phyloP scores from a whole-genome alignment of 2,113 vertebrate genomes.

The Cephalopholis sonnerati region DNA sequence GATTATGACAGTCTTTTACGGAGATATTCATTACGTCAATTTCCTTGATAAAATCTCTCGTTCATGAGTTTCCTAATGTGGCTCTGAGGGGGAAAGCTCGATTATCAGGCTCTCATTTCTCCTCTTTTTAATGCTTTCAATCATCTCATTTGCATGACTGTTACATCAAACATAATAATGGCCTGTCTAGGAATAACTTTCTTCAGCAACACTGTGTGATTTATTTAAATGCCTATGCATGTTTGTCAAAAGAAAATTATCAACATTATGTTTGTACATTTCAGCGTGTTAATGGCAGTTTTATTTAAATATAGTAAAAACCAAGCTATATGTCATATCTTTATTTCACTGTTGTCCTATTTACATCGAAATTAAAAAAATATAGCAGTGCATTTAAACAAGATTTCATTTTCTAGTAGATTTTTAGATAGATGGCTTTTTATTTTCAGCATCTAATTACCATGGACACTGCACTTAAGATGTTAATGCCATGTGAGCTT shows the following conservation, averaged over 20 bases:
- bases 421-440: background rate
- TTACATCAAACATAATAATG: slow-evolving; percentile 9
- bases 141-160: slow-evolving; percentile 1
- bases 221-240: background rate
- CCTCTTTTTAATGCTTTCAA: slow-evolving; percentile 2
- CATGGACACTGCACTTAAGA: slow-evolving; percentile 3
- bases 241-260: background rate
- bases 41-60: background rate
- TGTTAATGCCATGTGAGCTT: background rate
- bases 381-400: background rate
- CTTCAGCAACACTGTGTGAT: background rate
- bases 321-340: background rate
- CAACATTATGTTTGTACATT: background rate
- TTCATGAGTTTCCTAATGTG: background rate
- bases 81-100: background rate
- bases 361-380: slow-evolving; percentile 35
- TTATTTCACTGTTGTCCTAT: slow-evolving; percentile 10
- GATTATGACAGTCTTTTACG: background rate
- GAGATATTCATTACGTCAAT: slow-evolving; percentile 2
- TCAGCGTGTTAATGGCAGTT: background rate
- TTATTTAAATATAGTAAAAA: slow-evolving; percentile 11
- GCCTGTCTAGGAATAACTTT: background rate
- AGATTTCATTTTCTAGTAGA: background rate
- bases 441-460: background rate
- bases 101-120: background rate